These are phyloP conservation scores for Athrips mouffetella DNA, from an alignment of 2,888 invertebrate genomes.

Conservation along the genomic window DNA sequence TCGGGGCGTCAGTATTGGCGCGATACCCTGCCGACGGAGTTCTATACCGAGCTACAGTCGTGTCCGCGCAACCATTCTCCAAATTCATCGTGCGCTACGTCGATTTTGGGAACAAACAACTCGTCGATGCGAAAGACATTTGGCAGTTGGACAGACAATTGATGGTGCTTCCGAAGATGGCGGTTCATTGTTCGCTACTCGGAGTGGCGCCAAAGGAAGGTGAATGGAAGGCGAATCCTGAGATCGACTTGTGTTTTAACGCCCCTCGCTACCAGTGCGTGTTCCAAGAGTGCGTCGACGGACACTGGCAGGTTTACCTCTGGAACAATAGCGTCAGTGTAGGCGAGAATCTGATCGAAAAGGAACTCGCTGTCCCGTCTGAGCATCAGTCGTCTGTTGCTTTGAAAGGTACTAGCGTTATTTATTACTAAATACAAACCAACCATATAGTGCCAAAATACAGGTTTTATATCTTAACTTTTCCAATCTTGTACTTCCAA, in stretches of 20 bases:
- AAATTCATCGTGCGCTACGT: conserved; percentile 84
- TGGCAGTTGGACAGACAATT: conserved; percentile 84
- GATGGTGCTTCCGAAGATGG: conserved; percentile 83
- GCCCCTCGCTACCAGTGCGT: conserved; percentile 78
- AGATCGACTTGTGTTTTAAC: conserved; percentile 80
- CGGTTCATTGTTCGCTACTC: conserved; percentile 81
- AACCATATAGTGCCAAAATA: neutral
- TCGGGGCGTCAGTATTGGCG: conserved; percentile 83
- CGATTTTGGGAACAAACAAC: conserved; percentile 86
- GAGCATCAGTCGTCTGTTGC: conserved; percentile 61
- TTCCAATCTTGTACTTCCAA: no score
- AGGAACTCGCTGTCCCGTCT: conserved; percentile 60
- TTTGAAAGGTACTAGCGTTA: conserved; percentile 54
- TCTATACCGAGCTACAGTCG: conserved; percentile 83
- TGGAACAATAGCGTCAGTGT: conserved; percentile 68
- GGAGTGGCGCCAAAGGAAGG: conserved; percentile 79
- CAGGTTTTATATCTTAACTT: no score
- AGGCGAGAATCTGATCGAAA: conserved; percentile 67
- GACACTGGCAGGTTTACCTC: conserved; percentile 68
- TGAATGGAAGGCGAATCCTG: conserved; percentile 76
- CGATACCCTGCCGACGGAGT: conserved; percentile 84
- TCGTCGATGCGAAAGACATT: conserved; percentile 80
- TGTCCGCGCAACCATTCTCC: conserved; percentile 76
- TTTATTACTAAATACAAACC: neutral
- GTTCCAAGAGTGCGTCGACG: conserved; percentile 71